Evolutionary conservation across 2,113 vertebrate genomes (phyloP).

Genomic region (Elaphurus davidianus): DNA sequence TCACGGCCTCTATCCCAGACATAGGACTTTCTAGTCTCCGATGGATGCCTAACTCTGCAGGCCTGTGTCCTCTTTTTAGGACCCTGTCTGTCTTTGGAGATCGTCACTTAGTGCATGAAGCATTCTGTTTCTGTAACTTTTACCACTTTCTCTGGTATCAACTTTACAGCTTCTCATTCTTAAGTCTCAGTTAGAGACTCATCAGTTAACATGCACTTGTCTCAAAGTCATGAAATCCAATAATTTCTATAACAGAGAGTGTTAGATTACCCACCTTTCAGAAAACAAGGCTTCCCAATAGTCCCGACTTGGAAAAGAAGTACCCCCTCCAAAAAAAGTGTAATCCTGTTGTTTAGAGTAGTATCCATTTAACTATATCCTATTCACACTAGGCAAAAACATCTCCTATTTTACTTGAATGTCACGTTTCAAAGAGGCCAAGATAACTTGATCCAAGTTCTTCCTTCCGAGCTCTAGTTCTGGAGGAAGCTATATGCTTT

Average conservation of each 20-base stretch:
- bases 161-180: slow-evolving; percentile 31
- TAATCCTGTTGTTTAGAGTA: not conserved
- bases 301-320: not conserved
- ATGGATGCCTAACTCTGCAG: not conserved
- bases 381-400: not conserved
- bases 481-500: slow-evolving; percentile 21
- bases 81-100: not conserved
- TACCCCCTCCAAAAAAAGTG: not conserved
- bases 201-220: not conserved
- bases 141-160: slow-evolving; percentile 37
- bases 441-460: not conserved
- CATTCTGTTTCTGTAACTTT: slow-evolving; percentile 5
- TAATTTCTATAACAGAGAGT: not conserved
- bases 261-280: not conserved
- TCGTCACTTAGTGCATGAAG: not conserved
- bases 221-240: slow-evolving; percentile 31
- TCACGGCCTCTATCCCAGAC: not conserved
- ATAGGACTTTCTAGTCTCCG: not conserved
- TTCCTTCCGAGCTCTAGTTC: slow-evolving; percentile 33
- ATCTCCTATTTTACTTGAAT: not conserved
- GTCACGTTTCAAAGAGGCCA: slow-evolving; percentile 19
- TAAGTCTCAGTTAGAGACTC: not conserved
- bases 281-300: not conserved
- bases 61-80: slow-evolving; percentile 2
- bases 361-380: not conserved